A percentile compares a stretch with the other conserved stretches of the same genome.
phyloP scores from a whole-genome alignment of 2,113 vertebrate species.

The Girardinichthys multiradiatus region DNA sequence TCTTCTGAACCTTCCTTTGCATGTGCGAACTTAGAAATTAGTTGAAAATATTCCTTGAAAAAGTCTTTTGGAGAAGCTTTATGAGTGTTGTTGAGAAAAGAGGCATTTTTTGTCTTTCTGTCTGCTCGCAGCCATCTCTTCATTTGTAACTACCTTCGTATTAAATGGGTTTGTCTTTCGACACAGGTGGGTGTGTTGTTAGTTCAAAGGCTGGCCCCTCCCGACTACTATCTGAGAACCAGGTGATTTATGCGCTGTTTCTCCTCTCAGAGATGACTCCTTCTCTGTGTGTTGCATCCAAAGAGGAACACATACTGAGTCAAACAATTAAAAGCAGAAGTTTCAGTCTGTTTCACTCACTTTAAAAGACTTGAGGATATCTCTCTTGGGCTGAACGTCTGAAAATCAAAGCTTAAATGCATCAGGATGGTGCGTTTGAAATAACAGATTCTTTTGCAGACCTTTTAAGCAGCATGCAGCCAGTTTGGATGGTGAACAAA shows the following conservation, averaged over 20 bases:
- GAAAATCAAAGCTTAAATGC: slow-evolving; percentile 34
- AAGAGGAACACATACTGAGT: slow-evolving; percentile 27
- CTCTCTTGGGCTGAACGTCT: slow-evolving; percentile 35
- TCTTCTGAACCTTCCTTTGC: slow-evolving; percentile 3
- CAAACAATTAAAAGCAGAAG: slow-evolving; percentile 49
- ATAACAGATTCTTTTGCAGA: slow-evolving; percentile 43
- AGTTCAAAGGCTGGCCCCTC: slow-evolving; percentile 65
- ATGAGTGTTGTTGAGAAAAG: slow-evolving; percentile 2
- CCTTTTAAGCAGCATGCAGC: slow-evolving; percentile 42
- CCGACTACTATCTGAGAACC: slow-evolving; percentile 62
- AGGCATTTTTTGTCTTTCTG: slow-evolving; percentile 20
- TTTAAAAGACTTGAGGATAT: slow-evolving; percentile 16
- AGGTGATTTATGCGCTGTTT: slow-evolving; percentile 55
- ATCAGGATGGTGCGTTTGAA: slow-evolving; percentile 29
- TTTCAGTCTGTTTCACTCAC: slow-evolving; percentile 38
- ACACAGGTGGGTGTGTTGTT: slow-evolving; percentile 62
- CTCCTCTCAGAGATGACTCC: slow-evolving; percentile 25
- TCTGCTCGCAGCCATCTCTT: slow-evolving; percentile 25
- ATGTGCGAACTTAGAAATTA: slow-evolving; percentile 1
- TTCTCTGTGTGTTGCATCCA: slow-evolving; percentile 11
- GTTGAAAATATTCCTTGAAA: slow-evolving; percentile 8
- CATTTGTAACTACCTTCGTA: slow-evolving; percentile 50
- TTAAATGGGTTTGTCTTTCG: slow-evolving; percentile 36
- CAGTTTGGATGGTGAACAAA: slow-evolving; percentile 30
- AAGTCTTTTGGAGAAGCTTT: background rate